These are phyloP conservation scores for Nothocercus nigrocapillus DNA, from an alignment of 2,113 vertebrate genomes.

Conservation along the genomic window DNA sequence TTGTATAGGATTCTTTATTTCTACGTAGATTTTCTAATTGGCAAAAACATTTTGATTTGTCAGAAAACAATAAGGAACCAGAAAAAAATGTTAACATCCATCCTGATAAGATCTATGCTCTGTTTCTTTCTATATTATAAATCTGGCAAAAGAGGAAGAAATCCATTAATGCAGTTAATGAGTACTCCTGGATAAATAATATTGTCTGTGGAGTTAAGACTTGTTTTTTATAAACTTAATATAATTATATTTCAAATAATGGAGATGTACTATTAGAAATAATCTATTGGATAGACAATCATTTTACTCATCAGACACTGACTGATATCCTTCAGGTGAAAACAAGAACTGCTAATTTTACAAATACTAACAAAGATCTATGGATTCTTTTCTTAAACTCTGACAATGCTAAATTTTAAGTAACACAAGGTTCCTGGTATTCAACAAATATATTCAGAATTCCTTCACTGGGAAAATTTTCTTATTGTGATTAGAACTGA, in stretches of 20 bases:
- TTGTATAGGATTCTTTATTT: background rate
- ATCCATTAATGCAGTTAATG: fast-evolving
- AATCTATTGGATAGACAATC: background rate
- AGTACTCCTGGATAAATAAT: background rate
- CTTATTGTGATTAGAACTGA: background rate
- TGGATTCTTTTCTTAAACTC: background rate
- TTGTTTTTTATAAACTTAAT: background rate
- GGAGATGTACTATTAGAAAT: background rate
- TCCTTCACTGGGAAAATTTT: background rate
- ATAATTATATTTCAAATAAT: background rate
- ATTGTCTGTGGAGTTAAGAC: background rate
- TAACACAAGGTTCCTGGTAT: background rate
- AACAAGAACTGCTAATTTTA: background rate
- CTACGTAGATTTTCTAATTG: background rate
- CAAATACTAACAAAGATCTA: background rate
- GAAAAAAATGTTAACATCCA: background rate
- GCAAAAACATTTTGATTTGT: background rate
- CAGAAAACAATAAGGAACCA: background rate
- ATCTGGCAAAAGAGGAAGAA: background rate
- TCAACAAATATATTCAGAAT: background rate
- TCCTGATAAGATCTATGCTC: background rate
- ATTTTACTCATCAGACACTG: background rate
- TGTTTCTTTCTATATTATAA: background rate
- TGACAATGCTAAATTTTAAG: background rate
- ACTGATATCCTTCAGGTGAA: background rate